phyloP scores from a whole-genome alignment of 2,113 vertebrate genomes.

The Elephas maximus region DNA sequence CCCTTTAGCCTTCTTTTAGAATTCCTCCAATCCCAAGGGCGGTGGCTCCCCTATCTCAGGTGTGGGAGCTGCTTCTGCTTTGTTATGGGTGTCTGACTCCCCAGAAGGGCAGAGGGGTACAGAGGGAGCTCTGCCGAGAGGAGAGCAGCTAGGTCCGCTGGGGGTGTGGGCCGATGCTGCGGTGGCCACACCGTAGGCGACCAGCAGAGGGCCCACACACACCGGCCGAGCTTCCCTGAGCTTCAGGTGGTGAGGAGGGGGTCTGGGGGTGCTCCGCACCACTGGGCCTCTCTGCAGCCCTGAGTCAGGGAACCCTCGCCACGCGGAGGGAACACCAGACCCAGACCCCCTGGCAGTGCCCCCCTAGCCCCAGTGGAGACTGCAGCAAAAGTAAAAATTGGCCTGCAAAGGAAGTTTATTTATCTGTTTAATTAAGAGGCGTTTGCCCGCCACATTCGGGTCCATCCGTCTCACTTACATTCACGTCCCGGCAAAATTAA shows the following conservation, averaged over 20 bases:
- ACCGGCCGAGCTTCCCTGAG: background rate
- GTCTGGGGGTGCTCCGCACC: background rate
- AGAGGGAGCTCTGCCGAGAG: background rate
- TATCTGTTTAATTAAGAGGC: slow-evolving; percentile 92
- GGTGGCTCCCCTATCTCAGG: fast-evolving
- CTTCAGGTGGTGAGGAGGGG: background rate
- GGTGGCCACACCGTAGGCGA: background rate
- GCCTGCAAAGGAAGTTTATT: slow-evolving; percentile 89
- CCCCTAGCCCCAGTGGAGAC: slow-evolving; percentile 56
- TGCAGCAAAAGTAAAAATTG: slow-evolving; percentile 79
- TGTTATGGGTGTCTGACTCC: no score
- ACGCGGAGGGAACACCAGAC: background rate
- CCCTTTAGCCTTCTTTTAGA: background rate
- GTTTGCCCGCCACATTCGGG: slow-evolving; percentile 85
- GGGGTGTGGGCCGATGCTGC: background rate
- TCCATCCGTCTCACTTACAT: slow-evolving; percentile 90
- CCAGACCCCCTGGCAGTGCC: background rate
- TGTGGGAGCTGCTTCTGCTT: background rate
- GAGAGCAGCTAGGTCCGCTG: background rate
- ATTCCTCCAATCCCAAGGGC: background rate
- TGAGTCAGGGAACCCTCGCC: background rate
- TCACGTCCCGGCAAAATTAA: slow-evolving; percentile 89
- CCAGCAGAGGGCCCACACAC: slow-evolving; percentile 69
- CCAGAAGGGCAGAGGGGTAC: background rate
- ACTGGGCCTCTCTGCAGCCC: background rate